These are phyloP conservation scores for Hestina assimilis DNA, from an alignment of 1,140 invertebrate genomes.

Conservation along the genomic window DNA sequence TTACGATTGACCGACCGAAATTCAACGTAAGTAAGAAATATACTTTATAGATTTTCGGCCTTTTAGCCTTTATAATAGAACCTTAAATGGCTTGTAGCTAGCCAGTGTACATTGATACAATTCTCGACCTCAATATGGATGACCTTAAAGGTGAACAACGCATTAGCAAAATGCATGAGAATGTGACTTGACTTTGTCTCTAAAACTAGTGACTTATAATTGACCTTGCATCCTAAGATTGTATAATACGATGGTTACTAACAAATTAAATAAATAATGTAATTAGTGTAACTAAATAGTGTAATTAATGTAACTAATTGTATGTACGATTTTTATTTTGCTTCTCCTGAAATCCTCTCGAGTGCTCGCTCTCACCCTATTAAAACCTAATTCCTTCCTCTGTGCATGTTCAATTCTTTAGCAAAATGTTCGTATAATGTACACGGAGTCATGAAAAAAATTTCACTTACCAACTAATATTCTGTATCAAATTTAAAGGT, in stretches of 20 bases:
- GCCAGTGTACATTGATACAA: constrained; percentile 11
- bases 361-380: too few species aligned
- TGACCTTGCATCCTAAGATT: constrained; percentile 5
- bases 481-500: too few species aligned
- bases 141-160: constrained; percentile 29
- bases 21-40: neutral
- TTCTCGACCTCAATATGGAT: constrained; percentile 23
- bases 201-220: constrained; percentile 11
- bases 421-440: too few species aligned
- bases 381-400: too few species aligned
- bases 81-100: neutral
- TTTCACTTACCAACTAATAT: too few species aligned
- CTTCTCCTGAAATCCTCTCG: too few species aligned
- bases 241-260: neutral
- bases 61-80: neutral
- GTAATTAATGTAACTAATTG: too few species aligned
- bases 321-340: too few species aligned
- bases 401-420: too few species aligned
- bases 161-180: constrained; percentile 25
- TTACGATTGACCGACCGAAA: neutral
- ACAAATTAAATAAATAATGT: too few species aligned
- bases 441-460: too few species aligned
- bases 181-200: constrained; percentile 21
- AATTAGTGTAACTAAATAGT: too few species aligned
- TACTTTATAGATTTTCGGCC: neutral